Percentiles rank a stretch among this genome's conserved stretches.
Evolutionary conservation across 2,797 vertebrate genomes (phyloP).

Genomic region (Rhinogobio ventralis): DNA sequence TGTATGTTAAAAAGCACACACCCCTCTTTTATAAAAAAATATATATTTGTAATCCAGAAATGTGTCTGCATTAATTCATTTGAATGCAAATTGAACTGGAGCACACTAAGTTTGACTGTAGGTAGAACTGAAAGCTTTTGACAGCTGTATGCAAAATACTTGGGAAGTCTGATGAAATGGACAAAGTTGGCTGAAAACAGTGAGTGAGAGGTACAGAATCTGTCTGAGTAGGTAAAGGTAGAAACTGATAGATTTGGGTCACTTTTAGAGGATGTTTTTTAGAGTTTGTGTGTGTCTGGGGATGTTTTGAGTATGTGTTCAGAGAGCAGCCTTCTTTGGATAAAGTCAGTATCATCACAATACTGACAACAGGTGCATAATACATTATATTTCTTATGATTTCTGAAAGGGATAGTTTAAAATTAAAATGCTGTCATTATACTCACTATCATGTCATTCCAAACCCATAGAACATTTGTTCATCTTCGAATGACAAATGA

Average conservation of each 20-base stretch:
- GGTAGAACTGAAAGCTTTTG: constrained; percentile 51
- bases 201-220: constrained; percentile 45
- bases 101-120: constrained; percentile 47
- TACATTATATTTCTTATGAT: neutral
- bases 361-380: constrained; percentile 15
- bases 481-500: neutral
- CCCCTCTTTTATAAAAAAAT: constrained; percentile 33
- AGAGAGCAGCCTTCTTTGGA: constrained; percentile 20
- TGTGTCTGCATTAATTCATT: constrained; percentile 60
- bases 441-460: neutral
- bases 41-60: constrained; percentile 56
- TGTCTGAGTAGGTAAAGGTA: constrained; percentile 31
- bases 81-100: constrained; percentile 59
- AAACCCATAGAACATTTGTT: neutral
- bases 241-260: constrained; percentile 56
- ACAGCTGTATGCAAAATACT: constrained; percentile 51
- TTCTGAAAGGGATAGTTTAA: neutral
- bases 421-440: neutral
- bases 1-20: constrained; percentile 35
- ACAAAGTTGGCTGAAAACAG: constrained; percentile 48
- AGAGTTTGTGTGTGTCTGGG: constrained; percentile 22
- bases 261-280: constrained; percentile 22
- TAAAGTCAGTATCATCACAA: constrained; percentile 5
- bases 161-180: constrained; percentile 45
- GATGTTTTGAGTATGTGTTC: constrained; percentile 36